Percentiles rank a stretch among this genome's conserved stretches.
phyloP scores from a whole-genome alignment of 2,797 vertebrate species.

The Gobio occitaniae region DNA sequence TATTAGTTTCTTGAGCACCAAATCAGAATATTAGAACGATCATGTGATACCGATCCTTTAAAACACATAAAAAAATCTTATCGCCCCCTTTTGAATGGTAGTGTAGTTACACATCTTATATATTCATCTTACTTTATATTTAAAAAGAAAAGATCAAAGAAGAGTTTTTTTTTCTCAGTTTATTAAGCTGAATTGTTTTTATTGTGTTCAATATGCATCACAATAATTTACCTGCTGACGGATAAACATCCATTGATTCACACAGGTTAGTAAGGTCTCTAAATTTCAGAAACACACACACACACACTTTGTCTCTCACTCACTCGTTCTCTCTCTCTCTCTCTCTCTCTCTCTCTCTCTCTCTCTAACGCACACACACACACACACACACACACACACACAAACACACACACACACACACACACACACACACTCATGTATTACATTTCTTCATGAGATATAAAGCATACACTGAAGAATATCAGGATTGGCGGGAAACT shows the following conservation, averaged over 20 bases:
- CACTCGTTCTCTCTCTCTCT: no score
- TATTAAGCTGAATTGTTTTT: slow-evolving; percentile 42
- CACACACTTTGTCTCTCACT: not conserved
- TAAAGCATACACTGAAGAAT: slow-evolving; percentile 10
- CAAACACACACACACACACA: no score
- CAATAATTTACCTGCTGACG: slow-evolving; percentile 17
- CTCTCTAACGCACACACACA: not conserved
- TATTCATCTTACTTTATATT: not conserved
- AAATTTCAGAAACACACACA: not conserved
- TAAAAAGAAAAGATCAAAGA: not conserved
- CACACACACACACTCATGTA: slow-evolving; percentile 1
- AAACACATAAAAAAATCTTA: not conserved
- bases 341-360: no score
- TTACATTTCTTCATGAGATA: slow-evolving; percentile 13
- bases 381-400: no score
- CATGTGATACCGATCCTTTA: not conserved
- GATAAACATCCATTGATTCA: slow-evolving; percentile 24
- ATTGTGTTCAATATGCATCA: slow-evolving; percentile 40
- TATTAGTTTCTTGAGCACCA: not conserved
- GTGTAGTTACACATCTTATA: not conserved
- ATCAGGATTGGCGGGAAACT: not conserved
- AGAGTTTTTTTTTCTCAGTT: slow-evolving; percentile 14
- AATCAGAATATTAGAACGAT: not conserved
- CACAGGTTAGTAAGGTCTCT: slow-evolving; percentile 53
- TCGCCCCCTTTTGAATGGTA: not conserved